A percentile compares a stretch with the other conserved stretches of the same genome.
phyloP scores from a whole-genome alignment of 1,140 invertebrate genomes.

The Lordiphosa collinella region DNA sequence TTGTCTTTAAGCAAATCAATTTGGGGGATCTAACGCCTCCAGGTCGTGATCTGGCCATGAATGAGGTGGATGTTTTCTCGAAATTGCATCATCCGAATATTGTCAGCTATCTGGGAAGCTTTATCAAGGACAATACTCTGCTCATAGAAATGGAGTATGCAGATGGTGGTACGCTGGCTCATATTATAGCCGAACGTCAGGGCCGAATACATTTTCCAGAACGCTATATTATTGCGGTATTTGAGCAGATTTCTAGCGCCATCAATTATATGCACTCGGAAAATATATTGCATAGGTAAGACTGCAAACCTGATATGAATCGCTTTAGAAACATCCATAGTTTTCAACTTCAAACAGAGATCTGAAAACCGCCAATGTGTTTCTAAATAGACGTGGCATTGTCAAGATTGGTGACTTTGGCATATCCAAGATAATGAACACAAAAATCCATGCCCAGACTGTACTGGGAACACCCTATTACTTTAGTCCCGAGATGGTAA shows the following conservation, averaged over 20 bases:
- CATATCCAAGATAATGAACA: slow-evolving; percentile 89
- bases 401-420: slow-evolving; percentile 90
- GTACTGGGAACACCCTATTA: slow-evolving; percentile 91
- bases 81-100: slow-evolving; percentile 88
- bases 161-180: slow-evolving; percentile 87
- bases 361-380: slow-evolving; percentile 89
- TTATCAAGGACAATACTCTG: slow-evolving; percentile 86
- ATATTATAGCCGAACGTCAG: slow-evolving; percentile 82
- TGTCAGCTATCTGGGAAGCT: slow-evolving; percentile 87
- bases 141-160: slow-evolving; percentile 92
- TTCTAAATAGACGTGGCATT: slow-evolving; percentile 85
- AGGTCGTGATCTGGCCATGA: slow-evolving; percentile 87
- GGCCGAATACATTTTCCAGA: slow-evolving; percentile 80
- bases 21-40: slow-evolving; percentile 85
- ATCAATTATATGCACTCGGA: slow-evolving; percentile 87
- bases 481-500: slow-evolving; percentile 90
- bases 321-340: background rate
- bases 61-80: slow-evolving; percentile 87
- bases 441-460: slow-evolving; percentile 86
- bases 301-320: background rate
- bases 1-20: slow-evolving; percentile 90
- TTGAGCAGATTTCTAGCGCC: slow-evolving; percentile 86
- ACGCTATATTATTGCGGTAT: slow-evolving; percentile 84
- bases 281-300: slow-evolving; percentile 86
- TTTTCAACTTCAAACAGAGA: slow-evolving; percentile 81